Evolutionary conservation across 2,888 invertebrate species (phyloP).

Genomic region (Idaea biselata): DNA sequence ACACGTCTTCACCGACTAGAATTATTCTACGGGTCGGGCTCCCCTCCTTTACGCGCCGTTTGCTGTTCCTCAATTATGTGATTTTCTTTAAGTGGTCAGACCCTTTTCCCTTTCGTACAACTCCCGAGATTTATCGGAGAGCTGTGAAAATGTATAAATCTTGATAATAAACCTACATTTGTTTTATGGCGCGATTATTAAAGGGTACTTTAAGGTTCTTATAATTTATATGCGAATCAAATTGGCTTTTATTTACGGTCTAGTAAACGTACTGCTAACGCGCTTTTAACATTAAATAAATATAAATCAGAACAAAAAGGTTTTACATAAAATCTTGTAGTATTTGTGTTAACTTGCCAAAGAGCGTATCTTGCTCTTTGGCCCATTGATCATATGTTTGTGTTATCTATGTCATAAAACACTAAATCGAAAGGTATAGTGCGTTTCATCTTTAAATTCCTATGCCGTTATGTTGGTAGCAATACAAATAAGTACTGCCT

Average conservation of each 20-base stretch:
- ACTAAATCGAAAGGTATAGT: no score
- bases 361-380: no score
- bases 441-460: no score
- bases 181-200: constrained; percentile 13
- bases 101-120: constrained; percentile 51
- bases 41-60: constrained; percentile 74
- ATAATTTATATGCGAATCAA: neutral
- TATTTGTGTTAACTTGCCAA: no score
- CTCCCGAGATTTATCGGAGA: constrained; percentile 53
- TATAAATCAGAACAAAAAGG: constrained; percentile 3
- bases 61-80: constrained; percentile 79
- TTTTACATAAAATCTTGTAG: constrained; percentile 4
- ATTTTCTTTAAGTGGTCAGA: constrained; percentile 77
- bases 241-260: neutral
- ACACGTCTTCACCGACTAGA: constrained; percentile 41
- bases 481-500: no score
- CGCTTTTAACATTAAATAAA: neutral
- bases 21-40: constrained; percentile 53
- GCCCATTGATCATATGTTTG: no score
- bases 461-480: no score
- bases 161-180: constrained; percentile 19
- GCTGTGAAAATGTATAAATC: constrained; percentile 36
- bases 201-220: constrained; percentile 3
- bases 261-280: neutral
- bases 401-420: no score